phyloP scores from a whole-genome alignment of 2,113 vertebrate genomes.

The Thalassarche chlororhynchos region DNA sequence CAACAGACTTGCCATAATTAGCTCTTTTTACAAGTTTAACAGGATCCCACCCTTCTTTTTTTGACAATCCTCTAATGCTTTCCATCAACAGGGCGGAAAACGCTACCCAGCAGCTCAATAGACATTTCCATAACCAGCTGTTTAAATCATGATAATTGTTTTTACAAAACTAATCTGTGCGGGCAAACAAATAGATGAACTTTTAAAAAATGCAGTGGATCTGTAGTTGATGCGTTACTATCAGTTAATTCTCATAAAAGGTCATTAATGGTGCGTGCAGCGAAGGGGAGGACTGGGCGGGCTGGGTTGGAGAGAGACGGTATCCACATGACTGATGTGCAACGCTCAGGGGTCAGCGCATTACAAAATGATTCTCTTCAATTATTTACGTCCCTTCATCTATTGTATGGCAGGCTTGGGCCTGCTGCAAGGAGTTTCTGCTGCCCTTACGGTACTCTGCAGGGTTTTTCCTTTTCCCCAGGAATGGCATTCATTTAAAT shows the following conservation, averaged over 20 bases:
- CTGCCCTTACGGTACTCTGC: not conserved
- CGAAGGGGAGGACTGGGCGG: not conserved
- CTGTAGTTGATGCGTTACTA: not conserved
- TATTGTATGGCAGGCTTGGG: not conserved
- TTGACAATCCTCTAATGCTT: not conserved
- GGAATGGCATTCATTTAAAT: not conserved
- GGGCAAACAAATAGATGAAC: not conserved
- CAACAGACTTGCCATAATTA: not conserved
- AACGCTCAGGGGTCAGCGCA: constrained; percentile 59
- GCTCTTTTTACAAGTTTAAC: not conserved
- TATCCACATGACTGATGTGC: constrained; percentile 62
- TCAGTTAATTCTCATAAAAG: constrained; percentile 67
- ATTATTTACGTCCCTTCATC: constrained; percentile 72
- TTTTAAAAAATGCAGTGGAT: constrained; percentile 11
- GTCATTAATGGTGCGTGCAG: not conserved
- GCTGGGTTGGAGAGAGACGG: not conserved
- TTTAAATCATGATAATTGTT: not conserved
- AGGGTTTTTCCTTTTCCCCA: not conserved
- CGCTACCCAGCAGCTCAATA: not conserved
- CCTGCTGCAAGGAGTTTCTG: constrained; percentile 7
- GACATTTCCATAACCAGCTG: not conserved
- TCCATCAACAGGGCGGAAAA: not conserved
- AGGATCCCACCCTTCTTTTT: not conserved
- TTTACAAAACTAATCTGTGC: not conserved
- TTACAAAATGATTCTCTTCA: constrained; percentile 75